Percentiles rank a stretch among this genome's conserved stretches.
These are phyloP conservation scores for Myotis pilosus DNA, from an alignment of 2,797 vertebrate genomes.

Conservation along the genomic window DNA sequence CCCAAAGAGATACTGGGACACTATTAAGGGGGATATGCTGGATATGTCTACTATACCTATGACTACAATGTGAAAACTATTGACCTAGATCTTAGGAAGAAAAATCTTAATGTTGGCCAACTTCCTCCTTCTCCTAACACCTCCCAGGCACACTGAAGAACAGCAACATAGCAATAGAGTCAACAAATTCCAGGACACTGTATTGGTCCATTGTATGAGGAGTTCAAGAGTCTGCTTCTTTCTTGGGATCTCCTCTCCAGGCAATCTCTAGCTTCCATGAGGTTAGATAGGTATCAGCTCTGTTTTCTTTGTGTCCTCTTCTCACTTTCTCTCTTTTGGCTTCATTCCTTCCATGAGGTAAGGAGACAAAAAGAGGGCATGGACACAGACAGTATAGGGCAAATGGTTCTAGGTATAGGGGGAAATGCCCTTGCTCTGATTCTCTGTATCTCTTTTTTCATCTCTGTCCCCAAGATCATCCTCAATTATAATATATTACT, in stretches of 20 bases:
- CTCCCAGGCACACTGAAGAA: not conserved
- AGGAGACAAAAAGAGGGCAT: not conserved
- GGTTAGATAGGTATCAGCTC: not conserved
- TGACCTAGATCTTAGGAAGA: not conserved
- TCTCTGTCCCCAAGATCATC: not conserved
- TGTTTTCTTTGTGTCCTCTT: slow-evolving; percentile 13
- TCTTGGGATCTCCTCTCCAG: not conserved
- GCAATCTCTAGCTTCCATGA: not conserved
- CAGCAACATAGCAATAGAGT: not conserved
- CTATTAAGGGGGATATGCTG: not conserved
- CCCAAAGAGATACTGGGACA: not conserved
- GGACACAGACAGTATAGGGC: not conserved
- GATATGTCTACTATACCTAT: not conserved
- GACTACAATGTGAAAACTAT: not conserved
- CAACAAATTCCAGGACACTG: not conserved
- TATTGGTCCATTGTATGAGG: not conserved
- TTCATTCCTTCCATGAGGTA: slow-evolving; percentile 7
- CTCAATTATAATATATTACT: not conserved
- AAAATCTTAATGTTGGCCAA: not conserved
- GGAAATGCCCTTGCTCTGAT: not conserved
- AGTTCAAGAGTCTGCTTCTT: not conserved
- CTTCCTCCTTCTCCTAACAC: not conserved
- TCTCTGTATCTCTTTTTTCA: not conserved
- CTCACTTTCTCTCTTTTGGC: not conserved
- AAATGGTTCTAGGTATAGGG: not conserved